A percentile compares a stretch with the other conserved stretches of the same genome.
phyloP scores from a whole-genome alignment of 2,797 vertebrate genomes.

The Sebastes wilsoni region DNA sequence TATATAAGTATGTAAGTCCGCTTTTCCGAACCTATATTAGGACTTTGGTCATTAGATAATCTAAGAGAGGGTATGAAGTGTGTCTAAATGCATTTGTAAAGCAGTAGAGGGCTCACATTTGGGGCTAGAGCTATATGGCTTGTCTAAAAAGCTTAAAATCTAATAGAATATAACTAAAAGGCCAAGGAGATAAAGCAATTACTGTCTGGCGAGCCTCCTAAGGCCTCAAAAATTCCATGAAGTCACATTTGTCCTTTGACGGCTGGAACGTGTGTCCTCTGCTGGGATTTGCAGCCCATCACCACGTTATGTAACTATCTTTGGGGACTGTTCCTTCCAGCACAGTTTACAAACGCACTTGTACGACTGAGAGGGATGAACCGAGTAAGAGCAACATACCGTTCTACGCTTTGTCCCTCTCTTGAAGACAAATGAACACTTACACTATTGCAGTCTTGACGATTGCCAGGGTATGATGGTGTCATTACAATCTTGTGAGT shows the following conservation, averaged over 20 bases:
- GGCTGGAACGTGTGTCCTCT: conserved; percentile 49
- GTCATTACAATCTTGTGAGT: conserved; percentile 3
- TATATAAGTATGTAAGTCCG: neutral
- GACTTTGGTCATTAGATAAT: neutral
- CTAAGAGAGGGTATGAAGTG: neutral
- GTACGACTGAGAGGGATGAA: conserved; percentile 2
- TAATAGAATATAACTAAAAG: conserved; percentile 34
- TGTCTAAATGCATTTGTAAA: neutral
- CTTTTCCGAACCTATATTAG: neutral
- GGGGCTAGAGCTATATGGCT: neutral
- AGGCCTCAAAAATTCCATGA: conserved; percentile 51
- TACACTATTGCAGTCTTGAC: neutral
- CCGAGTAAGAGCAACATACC: neutral
- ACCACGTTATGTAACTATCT: conserved; percentile 54
- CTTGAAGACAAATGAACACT: neutral
- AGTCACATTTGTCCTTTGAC: conserved; percentile 62
- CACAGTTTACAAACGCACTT: conserved; percentile 41
- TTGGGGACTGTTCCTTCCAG: conserved; percentile 44
- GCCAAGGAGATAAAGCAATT: conserved; percentile 36
- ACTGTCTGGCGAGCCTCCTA: conserved; percentile 3
- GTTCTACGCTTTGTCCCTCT: neutral
- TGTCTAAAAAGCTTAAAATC: conserved; percentile 29
- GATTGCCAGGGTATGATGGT: neutral
- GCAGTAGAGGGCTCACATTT: neutral
- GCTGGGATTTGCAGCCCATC: conserved; percentile 50